These are phyloP conservation scores for Anoplophora glabripennis DNA, from an alignment of 1,140 invertebrate species.

Conservation along the genomic window DNA sequence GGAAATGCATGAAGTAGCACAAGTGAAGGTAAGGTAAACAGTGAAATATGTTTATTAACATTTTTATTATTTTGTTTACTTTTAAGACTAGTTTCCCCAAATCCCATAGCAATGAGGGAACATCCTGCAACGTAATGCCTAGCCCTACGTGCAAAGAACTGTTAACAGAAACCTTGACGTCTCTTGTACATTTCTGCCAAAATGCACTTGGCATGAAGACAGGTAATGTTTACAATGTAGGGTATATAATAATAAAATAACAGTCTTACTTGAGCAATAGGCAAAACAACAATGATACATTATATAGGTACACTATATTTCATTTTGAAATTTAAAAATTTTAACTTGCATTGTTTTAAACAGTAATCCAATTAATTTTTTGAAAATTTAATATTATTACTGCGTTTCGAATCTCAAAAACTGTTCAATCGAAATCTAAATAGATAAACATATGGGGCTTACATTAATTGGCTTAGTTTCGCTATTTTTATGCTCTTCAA, in stretches of 20 bases:
- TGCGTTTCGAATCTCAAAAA: conserved; percentile 2
- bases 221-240: conserved; percentile 8
- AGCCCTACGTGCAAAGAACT: conserved; percentile 25
- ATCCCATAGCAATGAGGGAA: not conserved
- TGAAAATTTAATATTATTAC: no score
- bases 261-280: no score
- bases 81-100: not conserved
- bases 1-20: conserved; percentile 20
- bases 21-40: conserved; percentile 26
- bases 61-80: conserved; percentile 3
- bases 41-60: not conserved
- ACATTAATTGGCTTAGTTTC: no score
- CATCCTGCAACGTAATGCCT: conserved; percentile 4
- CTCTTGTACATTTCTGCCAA: conserved; percentile 28
- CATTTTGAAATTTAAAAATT: no score
- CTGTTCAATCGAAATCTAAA: no score
- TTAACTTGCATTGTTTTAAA: no score
- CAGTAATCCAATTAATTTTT: no score
- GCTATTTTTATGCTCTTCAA: no score
- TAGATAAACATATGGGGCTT: no score
- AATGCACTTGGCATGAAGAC: conserved; percentile 35
- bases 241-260: not conserved
- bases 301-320: no score
- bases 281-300: not conserved
- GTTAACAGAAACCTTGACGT: conserved; percentile 24